Evolutionary conservation across 2,888 invertebrate genomes (phyloP).

Genomic region (Ceratothoa steindachneri): DNA sequence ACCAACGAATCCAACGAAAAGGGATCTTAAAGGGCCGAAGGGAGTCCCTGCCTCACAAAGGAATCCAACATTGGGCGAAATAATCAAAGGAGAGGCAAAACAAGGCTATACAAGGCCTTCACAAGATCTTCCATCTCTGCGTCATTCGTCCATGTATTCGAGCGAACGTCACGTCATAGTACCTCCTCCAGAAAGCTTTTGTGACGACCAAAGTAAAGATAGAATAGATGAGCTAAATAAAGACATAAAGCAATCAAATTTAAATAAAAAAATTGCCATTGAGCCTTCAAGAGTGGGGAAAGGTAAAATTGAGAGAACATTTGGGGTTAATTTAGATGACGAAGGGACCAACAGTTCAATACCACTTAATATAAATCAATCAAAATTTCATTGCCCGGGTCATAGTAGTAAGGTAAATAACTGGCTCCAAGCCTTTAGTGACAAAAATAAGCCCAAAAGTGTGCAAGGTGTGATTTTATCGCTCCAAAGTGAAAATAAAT

Average conservation of each 20-base stretch:
- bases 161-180: neutral
- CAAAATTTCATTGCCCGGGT: no score
- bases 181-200: neutral
- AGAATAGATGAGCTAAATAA: neutral
- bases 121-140: neutral
- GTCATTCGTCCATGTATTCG: neutral
- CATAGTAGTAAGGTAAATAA: neutral
- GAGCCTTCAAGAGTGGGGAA: no score
- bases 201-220: neutral
- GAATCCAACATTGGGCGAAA: slow-evolving; percentile 2
- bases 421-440: neutral
- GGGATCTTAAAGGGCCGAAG: neutral
- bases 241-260: no score
- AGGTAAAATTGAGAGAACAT: no score
- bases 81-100: neutral
- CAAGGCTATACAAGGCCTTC: neutral
- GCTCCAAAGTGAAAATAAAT: neutral
- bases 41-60: neutral
- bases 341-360: no score
- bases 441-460: neutral
- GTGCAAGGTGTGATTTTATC: neutral
- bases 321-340: no score
- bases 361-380: no score
- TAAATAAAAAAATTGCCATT: no score
- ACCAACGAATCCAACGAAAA: neutral